A percentile compares a stretch with the other conserved stretches of the same genome.
These are phyloP conservation scores for Oostethus manadensis DNA, from an alignment of 2,113 vertebrate genomes.

Conservation along the genomic window DNA sequence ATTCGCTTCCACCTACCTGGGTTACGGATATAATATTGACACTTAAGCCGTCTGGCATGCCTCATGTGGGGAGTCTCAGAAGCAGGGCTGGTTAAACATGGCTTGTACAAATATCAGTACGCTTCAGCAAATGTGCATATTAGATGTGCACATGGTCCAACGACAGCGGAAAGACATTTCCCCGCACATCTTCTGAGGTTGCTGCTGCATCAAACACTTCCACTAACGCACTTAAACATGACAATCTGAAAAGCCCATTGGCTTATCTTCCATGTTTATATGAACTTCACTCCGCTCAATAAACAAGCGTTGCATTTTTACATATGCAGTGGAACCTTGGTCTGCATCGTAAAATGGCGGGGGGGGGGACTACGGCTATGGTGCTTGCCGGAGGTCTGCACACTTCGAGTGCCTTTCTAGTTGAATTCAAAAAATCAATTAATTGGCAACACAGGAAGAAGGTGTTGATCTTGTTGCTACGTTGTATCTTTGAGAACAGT, in stretches of 20 bases:
- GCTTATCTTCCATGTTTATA: background rate
- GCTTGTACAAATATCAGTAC: slow-evolving; percentile 3
- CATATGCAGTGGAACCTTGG: no score
- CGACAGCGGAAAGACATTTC: background rate
- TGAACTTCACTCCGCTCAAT: no score
- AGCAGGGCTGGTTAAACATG: background rate
- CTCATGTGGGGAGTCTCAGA: slow-evolving; percentile 1
- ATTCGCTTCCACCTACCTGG: background rate
- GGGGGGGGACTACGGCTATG: no score
- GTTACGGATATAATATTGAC: background rate
- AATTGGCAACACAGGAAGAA: no score
- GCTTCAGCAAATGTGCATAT: slow-evolving; percentile 2
- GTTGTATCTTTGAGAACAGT: no score
- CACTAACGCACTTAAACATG: background rate
- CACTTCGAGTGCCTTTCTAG: no score
- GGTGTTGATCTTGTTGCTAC: no score
- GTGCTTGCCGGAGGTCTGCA: no score
- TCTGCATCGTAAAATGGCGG: no score
- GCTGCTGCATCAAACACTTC: background rate
- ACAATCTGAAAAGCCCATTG: background rate
- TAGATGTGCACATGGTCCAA: slow-evolving; percentile 6
- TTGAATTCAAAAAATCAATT: no score
- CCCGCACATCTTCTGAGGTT: background rate
- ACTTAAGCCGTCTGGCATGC: background rate
- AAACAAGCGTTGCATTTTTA: no score